Evolutionary conservation across 2,797 vertebrate genomes (phyloP), one percentile per base, ranked within the genome.

Genomic region (Sphaeramia orbicularis): DNA sequence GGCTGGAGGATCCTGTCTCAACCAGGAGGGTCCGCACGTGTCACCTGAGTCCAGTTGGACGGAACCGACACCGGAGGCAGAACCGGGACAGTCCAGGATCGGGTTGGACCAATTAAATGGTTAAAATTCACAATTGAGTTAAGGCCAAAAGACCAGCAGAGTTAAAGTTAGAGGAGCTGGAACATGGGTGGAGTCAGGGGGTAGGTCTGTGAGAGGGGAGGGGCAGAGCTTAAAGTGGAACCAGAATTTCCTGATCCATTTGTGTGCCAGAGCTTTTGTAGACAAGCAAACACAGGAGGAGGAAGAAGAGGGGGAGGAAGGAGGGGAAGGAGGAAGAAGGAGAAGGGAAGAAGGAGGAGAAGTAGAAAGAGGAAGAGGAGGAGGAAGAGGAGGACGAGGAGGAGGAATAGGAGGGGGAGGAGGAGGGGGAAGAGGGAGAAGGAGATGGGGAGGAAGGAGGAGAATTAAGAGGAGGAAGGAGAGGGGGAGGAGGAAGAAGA

Each of bases 211-310:
- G 66, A 83, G 66, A 83, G 79, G 60, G 85, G 81, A 86, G 76
- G 68, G 49, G 78, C 78, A 27, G 52, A 0, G 35, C 19, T 74
- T 68, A 80, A 84, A 85, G 75, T 72, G 65, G 75, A 90, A 92
- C 86, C 88, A 90, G 86, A 91, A 91, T 90, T 92, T 88, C 88
- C 84, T 89, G 86, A 92, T 91, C 75, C 80, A 86, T 89, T 92
- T 90, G 85, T 85, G 80, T 68, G 81, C 70, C 40, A 9, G 64
- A 53, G 81, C 82, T 84, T 94, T 91, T 91, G 89, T 89, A 90
- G 89, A 73, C 75, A 41, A 75, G 90, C 90, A 87, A 91, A 79
- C 57, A 81, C 72, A 79, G 74, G n/a, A n/a, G n/a, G n/a, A n/a
- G n/a, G n/a, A n/a, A n/a, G n/a, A n/a, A n/a, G n/a, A n/a, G n/a